Conservation (phyloP, 2,888 invertebrate species). For the Polyommatus icarus region DNA sequence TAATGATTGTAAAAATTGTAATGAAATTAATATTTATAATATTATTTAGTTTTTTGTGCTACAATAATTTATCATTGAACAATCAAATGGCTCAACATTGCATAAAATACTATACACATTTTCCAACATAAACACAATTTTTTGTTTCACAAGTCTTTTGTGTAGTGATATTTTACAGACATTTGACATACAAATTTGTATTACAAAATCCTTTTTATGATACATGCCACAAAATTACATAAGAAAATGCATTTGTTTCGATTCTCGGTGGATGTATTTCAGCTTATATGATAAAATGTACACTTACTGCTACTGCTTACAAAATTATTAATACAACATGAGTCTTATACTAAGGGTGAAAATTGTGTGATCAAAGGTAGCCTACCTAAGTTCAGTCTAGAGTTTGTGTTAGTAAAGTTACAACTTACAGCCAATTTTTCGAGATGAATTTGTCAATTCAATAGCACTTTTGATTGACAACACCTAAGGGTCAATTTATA, state of each 20-base stretch:
- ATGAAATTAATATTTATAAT: neutral
- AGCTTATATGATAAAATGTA: neutral
- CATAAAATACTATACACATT: no score
- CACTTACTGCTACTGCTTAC: neutral
- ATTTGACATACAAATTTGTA: neutral
- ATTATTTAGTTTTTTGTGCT: neutral
- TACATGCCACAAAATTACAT: neutral
- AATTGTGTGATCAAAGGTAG: neutral
- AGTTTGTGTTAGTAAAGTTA: neutral
- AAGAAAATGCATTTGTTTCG: neutral
- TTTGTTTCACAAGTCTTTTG: no score
- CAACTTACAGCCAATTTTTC: neutral
- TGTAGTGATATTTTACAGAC: neutral
- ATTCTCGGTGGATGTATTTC: conserved; percentile 11
- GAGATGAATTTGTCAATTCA: neutral
- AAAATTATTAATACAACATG: neutral
- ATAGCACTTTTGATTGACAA: neutral
- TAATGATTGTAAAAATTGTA: neutral
- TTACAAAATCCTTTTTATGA: neutral
- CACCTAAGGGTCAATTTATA: neutral
- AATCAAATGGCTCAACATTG: neutral
- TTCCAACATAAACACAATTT: no score
- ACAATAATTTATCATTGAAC: neutral
- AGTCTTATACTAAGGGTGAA: neutral
- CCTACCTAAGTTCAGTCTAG: conserved; percentile 8